Percentiles rank a stretch among this genome's conserved stretches.
Conservation (phyloP, 2,797 vertebrate species). For the Enteromius trimaculatus region DNA sequence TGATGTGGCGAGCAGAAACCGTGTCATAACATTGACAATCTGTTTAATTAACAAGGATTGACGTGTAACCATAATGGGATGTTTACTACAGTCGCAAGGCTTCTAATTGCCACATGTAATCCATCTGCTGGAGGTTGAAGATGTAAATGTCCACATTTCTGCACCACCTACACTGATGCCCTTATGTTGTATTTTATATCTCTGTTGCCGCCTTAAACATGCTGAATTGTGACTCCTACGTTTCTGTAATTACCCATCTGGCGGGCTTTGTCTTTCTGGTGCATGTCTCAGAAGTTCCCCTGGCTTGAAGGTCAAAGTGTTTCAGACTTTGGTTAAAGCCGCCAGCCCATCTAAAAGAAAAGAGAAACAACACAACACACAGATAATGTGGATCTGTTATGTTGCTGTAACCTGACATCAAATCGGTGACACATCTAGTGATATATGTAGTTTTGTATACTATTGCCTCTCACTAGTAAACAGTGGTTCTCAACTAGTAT, state of each 20-base stretch:
- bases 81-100: slow-evolving; percentile 8
- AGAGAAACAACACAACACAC: not conserved
- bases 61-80: slow-evolving; percentile 11
- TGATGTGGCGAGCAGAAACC: slow-evolving; percentile 24
- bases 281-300: not conserved
- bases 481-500: not conserved
- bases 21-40: slow-evolving; percentile 8
- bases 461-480: no score
- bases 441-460: no score
- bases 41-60: slow-evolving; percentile 39
- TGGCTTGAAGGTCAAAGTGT: slow-evolving; percentile 1
- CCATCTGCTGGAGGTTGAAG: slow-evolving; percentile 27
- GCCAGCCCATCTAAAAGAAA: not conserved
- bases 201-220: not conserved
- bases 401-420: not conserved
- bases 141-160: slow-evolving; percentile 39
- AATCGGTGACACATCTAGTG: not conserved
- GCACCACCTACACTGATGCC: slow-evolving; percentile 8
- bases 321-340: not conserved
- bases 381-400: not conserved
- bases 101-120: slow-evolving; percentile 6
- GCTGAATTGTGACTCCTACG: slow-evolving; percentile 2
- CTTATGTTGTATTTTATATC: slow-evolving; percentile 4
- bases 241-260: slow-evolving; percentile 8
- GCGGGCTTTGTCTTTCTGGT: slow-evolving; percentile 3